Evolutionary conservation across 2,797 vertebrate genomes (phyloP).

Genomic region (Macropodus opercularis): DNA sequence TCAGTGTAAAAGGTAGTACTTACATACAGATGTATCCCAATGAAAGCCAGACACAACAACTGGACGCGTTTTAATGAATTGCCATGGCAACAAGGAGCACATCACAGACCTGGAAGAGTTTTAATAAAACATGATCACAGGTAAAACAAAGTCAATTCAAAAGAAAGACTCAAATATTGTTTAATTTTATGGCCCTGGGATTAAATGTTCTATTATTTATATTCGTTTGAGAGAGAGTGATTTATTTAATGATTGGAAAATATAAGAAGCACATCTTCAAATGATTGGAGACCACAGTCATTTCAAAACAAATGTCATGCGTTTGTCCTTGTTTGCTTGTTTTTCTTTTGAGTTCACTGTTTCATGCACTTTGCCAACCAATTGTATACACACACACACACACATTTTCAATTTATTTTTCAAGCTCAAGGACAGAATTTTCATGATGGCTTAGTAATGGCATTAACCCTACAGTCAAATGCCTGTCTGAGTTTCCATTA

Average conservation of each 20-base stretch:
- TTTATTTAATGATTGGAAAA: not conserved
- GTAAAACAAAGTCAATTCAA: not conserved
- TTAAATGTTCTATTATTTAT: not conserved
- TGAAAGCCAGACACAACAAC: not conserved
- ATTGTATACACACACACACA: constrained; percentile 39
- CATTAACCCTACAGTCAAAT: constrained; percentile 62
- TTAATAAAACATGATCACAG: not conserved
- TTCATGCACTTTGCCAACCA: constrained; percentile 35
- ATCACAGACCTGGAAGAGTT: not conserved
- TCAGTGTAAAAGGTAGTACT: no score
- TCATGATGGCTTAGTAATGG: constrained; percentile 46
- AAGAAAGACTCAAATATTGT: not conserved
- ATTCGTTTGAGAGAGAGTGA: not conserved
- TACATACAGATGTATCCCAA: no score
- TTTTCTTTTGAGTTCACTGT: constrained; percentile 17
- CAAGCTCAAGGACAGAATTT: constrained; percentile 55
- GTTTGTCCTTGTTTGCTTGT: constrained; percentile 6
- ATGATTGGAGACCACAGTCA: constrained; percentile 16
- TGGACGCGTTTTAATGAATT: not conserved
- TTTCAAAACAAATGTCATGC: constrained; percentile 8
- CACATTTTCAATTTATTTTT: constrained; percentile 55
- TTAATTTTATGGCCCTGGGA: not conserved
- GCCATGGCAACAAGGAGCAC: not conserved
- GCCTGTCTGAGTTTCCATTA: constrained; percentile 71
- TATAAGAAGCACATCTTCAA: not conserved